A percentile compares a stretch with the other conserved stretches of the same genome.
phyloP scores from a whole-genome alignment of 2,888 invertebrate genomes.

The Masnerella sp. region DNA sequence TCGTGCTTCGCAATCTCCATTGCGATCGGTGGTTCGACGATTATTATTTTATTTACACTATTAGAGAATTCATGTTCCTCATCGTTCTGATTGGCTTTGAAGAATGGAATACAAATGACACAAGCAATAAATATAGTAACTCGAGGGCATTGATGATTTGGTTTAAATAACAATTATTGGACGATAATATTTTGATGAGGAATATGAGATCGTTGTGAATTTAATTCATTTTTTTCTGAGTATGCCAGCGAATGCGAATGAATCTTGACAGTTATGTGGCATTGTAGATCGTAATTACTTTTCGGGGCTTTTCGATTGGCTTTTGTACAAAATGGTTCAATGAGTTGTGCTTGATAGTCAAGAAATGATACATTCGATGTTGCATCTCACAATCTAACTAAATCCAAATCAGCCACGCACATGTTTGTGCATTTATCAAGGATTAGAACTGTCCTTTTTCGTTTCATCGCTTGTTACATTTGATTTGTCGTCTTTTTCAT shows the following conservation, averaged over 20 bases:
- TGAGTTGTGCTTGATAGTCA: conserved; percentile 64
- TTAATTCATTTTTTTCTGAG: not conserved
- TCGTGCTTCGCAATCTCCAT: too few relatives aligned
- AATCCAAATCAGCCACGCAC: conserved; percentile 34
- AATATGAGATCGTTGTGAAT: conserved; percentile 26
- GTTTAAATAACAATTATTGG: not conserved
- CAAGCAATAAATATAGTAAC: conserved; percentile 31
- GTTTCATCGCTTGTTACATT: conserved; percentile 82
- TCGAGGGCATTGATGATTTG: not conserved
- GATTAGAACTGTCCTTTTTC: conserved; percentile 84
- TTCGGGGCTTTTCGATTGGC: conserved; percentile 2
- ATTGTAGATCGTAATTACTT: too few relatives aligned
- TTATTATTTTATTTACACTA: conserved; percentile 23
- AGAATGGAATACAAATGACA: conserved; percentile 5
- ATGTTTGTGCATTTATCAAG: conserved; percentile 79
- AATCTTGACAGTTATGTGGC: too few relatives aligned
- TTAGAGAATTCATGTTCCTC: conserved; percentile 33
- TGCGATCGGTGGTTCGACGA: not conserved
- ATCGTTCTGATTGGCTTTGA: not conserved
- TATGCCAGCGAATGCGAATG: too few relatives aligned
- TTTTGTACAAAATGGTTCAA: conserved; percentile 56
- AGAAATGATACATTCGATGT: conserved; percentile 64
- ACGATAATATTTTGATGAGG: conserved; percentile 17
- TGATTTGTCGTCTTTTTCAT: conserved; percentile 82
- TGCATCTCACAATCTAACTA: conserved; percentile 46